Percentiles rank a stretch among this genome's conserved stretches.
These are phyloP conservation scores for Melinopterus prodromus DNA, from an alignment of 2,888 invertebrate genomes.

Conservation along the genomic window DNA sequence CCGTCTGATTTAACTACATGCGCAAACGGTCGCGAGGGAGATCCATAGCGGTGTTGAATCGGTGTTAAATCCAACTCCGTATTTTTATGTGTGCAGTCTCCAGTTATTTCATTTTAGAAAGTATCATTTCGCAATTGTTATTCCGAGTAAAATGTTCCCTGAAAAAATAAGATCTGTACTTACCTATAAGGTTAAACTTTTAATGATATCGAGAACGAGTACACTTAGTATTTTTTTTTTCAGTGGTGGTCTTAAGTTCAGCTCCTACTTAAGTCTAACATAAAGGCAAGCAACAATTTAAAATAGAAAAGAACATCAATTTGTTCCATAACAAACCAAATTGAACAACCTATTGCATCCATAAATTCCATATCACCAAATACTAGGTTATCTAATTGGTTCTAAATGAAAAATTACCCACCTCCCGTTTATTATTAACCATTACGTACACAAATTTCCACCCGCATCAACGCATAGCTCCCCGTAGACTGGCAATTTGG, in stretches of 20 bases:
- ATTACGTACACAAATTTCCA: conserved; percentile 36
- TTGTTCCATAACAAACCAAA: not conserved
- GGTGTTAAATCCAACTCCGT: no score
- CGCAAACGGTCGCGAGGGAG: no score
- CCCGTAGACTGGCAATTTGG: conserved; percentile 32
- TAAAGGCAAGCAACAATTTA: not conserved
- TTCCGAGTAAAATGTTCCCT: no score
- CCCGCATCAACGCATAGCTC: conserved; percentile 14
- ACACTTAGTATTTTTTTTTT: no score
- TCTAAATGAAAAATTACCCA: not conserved
- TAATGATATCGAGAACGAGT: no score
- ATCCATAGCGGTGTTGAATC: no score
- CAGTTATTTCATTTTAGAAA: no score
- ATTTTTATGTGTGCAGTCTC: no score
- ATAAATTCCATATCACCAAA: not conserved
- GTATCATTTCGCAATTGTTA: no score
- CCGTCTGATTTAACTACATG: no score
- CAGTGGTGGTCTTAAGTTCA: not conserved
- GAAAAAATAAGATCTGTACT: no score
- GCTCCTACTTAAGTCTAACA: not conserved
- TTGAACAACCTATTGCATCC: not conserved
- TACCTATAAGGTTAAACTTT: no score
- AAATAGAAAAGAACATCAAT: not conserved
- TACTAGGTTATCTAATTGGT: not conserved
- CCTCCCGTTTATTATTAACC: conserved; percentile 35